phyloP scores from a whole-genome alignment of 2,797 vertebrate genomes.

The Ambastaia sidthimunki region DNA sequence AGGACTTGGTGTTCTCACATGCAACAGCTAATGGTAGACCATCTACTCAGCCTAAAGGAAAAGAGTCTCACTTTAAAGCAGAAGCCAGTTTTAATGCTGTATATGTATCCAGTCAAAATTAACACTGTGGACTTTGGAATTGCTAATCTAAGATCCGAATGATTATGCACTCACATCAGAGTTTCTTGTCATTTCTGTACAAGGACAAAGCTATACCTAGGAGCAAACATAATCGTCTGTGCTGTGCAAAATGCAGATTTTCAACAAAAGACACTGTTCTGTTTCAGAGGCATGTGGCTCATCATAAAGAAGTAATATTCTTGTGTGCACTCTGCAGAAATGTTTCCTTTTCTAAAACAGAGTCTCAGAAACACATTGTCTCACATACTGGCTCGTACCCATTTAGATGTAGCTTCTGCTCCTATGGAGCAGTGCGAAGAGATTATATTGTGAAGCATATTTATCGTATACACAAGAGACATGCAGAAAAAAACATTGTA shows the following conservation, averaged over 20 bases:
- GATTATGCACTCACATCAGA: conserved; percentile 63
- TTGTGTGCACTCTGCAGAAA: conserved; percentile 89
- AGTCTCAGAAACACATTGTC: conserved; percentile 88
- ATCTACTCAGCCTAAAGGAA: not conserved
- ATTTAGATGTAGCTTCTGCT: conserved; percentile 88
- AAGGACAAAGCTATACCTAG: conserved; percentile 64
- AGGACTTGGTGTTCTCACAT: not conserved
- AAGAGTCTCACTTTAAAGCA: not conserved
- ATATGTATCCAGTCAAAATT: not conserved
- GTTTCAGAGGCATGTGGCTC: conserved; percentile 83
- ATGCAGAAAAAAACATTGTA: conserved; percentile 53
- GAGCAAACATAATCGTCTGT: conserved; percentile 79
- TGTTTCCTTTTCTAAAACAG: conserved; percentile 87
- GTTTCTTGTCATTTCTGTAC: conserved; percentile 62
- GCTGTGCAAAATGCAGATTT: conserved; percentile 90
- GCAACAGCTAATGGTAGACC: not conserved
- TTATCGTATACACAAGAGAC: conserved; percentile 80
- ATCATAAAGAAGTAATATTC: conserved; percentile 87
- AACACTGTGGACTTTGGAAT: not conserved
- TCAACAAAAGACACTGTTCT: conserved; percentile 80
- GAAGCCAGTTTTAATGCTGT: not conserved
- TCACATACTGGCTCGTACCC: conserved; percentile 87
- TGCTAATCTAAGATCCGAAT: not conserved
- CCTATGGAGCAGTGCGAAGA: conserved; percentile 88
- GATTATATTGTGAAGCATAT: conserved; percentile 93